phyloP scores from a whole-genome alignment of 2,888 invertebrate species.

The Trachelus troglodyta region DNA sequence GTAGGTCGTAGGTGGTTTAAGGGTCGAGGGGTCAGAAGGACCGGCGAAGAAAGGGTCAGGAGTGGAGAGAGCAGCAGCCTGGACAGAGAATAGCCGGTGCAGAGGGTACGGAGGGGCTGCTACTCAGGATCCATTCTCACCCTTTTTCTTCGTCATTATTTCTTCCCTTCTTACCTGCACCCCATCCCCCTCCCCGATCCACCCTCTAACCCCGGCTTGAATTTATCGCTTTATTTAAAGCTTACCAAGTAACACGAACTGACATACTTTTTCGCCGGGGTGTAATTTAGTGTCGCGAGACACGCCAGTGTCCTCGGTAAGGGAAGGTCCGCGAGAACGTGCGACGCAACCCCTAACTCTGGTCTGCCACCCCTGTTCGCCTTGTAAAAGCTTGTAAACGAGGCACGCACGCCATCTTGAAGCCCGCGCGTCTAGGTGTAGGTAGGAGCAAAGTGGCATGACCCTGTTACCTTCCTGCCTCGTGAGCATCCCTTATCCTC shows the following conservation, averaged over 20 bases:
- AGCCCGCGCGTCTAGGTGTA: neutral
- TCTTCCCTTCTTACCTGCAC: constrained; percentile 1
- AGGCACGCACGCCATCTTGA: neutral
- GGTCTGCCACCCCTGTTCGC: neutral
- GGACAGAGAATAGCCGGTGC: constrained; percentile 19
- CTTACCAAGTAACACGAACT: constrained; percentile 30
- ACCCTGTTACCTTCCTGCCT: neutral
- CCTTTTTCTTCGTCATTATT: constrained; percentile 10
- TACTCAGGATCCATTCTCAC: neutral
- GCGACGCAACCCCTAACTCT: no score
- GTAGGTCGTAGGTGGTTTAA: constrained; percentile 10
- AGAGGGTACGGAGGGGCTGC: constrained; percentile 13
- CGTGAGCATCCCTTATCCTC: neutral
- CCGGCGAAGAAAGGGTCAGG: constrained; percentile 6
- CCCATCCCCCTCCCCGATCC: neutral
- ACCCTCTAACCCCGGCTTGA: constrained; percentile 15
- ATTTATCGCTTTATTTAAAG: constrained; percentile 55
- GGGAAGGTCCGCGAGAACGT: no score
- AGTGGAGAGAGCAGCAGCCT: constrained; percentile 20
- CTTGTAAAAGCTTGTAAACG: neutral
- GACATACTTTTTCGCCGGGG: constrained; percentile 32
- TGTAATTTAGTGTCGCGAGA: constrained; percentile 41
- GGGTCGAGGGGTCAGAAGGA: constrained; percentile 9
- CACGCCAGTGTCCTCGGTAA: constrained; percentile 27
- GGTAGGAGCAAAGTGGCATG: neutral